Evolutionary conservation across 2,888 invertebrate genomes (phyloP), one percentile per base, ranked within the genome.

Genomic region (Polyommatus iphigenia): DNA sequence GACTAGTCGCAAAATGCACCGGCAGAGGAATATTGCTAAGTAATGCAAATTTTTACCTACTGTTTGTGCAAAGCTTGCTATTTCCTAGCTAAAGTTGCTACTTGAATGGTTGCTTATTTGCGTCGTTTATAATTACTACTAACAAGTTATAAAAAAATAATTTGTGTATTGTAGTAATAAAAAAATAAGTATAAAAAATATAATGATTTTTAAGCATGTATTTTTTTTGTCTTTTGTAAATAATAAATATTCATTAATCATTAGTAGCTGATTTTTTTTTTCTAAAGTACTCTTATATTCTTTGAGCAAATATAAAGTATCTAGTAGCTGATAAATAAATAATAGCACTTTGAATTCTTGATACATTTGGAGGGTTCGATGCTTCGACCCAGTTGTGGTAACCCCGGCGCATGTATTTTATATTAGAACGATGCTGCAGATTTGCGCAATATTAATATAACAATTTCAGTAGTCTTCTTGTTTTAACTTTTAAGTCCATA

Each of bases 11-110:
- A 36, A 76, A 76, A 76, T 76, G 76, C 20, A 18, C 29, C 67
- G 15, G 67, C 75, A 54, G 41, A 46, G 20, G 75, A 32, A 75
- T 54, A 75, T 75, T 75, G 75, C 75, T 54, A 54, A 75, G 75
- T 75, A 29, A 75, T 75, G 54, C 75, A 75, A 75, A 75, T 75
- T 54, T 50, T 75, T 75, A 54, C 46, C 29, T 54, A 29, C 75
- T 15, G 75, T 75, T 75, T 75, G 29, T 46, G 41, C 20, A 15
- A 75, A 50, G 18, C n/a, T 75, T 32, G 29, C 46, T 73, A 41
- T 41, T 72, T 36, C 50, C 18, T 73, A 20, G 20, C 20, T 50
- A 15, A 50, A 6, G 24, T 10, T 67, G 15, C 13, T 29, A 67
- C 15, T 67, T 20, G 29, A 32, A 32, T 67, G 7, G 6, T 32